phyloP scores from a whole-genome alignment of 2,797 vertebrate species.

The Delichon dasypus region DNA sequence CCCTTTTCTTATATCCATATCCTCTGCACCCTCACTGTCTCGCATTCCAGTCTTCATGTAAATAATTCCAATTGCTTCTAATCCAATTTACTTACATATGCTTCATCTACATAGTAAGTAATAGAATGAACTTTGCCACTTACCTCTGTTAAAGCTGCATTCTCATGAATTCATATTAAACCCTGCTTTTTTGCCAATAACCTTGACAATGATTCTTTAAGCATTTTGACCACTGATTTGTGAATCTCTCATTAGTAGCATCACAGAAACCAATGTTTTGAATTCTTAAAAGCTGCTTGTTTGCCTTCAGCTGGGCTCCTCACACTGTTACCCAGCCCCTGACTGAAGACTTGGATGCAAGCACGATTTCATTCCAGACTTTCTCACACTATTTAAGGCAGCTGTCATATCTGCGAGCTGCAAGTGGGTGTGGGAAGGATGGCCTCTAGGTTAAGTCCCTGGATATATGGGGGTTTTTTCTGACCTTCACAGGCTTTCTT shows the following conservation, averaged over 20 bases:
- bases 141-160: background rate
- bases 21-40: background rate
- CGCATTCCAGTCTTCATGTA: background rate
- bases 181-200: background rate
- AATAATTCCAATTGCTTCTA: background rate
- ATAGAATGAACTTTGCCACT: background rate
- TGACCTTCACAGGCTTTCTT: background rate
- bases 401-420: background rate
- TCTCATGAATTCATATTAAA: background rate
- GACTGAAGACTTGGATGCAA: background rate
- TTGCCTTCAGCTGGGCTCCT: background rate
- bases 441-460: background rate
- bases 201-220: background rate
- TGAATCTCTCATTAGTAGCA: background rate
- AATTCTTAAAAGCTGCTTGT: background rate
- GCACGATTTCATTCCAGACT: fast-evolving
- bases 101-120: background rate
- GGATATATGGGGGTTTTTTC: background rate
- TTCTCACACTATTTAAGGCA: background rate
- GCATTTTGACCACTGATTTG: background rate
- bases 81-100: background rate
- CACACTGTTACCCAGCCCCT: background rate
- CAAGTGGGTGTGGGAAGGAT: background rate
- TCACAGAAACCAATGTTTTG: background rate
- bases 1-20: background rate